These are phyloP conservation scores for Lytechinus variegatus DNA, from an alignment of 35 echinoderm and acorn worm species.

Conservation along the genomic window DNA sequence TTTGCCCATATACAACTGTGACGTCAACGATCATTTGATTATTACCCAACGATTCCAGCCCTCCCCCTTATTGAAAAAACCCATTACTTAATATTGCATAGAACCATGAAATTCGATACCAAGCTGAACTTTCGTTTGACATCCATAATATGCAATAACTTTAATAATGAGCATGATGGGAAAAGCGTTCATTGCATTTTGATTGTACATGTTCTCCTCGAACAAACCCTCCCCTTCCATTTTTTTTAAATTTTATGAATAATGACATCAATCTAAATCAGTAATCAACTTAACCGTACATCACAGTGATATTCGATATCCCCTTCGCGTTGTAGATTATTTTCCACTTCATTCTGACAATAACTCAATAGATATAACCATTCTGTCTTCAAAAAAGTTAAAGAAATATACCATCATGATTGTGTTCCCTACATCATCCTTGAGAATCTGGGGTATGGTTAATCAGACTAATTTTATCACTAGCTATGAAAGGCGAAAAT, in stretches of 20 bases:
- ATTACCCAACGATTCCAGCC: not conserved
- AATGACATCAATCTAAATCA: not conserved
- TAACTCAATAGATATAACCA: not conserved
- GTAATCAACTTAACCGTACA: not conserved
- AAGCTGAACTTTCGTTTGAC: too few species aligned
- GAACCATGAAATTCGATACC: too few species aligned
- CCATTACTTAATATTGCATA: too few species aligned
- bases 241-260: not conserved
- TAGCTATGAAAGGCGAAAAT: not conserved
- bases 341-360: not conserved
- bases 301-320: not conserved
- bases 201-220: not conserved
- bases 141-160: too few species aligned
- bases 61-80: not conserved
- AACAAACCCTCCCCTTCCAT: too few species aligned
- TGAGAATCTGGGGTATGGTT: not conserved
- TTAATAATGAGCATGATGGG: not conserved
- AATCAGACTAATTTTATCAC: conserved; percentile 20
- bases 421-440: not conserved
- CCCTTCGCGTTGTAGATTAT: not conserved
- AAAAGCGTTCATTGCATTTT: not conserved
- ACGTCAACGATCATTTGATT: not conserved
- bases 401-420: not conserved
- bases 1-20: too few species aligned
- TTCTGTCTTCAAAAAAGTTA: not conserved